phyloP scores from a whole-genome alignment of 2,888 invertebrate genomes.

The Dynastes maya region DNA sequence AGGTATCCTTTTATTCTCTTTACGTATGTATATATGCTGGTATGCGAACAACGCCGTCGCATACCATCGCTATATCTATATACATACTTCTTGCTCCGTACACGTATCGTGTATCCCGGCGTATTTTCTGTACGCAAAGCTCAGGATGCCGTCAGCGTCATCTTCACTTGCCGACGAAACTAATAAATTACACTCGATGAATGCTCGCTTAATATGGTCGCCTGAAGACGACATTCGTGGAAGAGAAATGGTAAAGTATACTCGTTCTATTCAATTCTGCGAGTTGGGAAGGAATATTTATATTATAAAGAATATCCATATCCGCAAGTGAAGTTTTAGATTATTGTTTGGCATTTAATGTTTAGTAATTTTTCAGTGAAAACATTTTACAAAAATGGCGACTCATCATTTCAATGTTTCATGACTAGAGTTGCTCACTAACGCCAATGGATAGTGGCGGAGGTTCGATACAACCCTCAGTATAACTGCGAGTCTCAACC shows the following conservation, averaged over 20 bases:
- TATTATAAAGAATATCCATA: not conserved
- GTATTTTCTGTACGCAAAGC: constrained; percentile 2
- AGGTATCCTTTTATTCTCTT: constrained; percentile 12
- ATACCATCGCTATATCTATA: constrained; percentile 3
- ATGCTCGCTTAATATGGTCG: constrained; percentile 25
- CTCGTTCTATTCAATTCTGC: constrained; percentile 7
- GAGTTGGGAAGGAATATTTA: not conserved
- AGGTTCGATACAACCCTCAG: too few relatives aligned
- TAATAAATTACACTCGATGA: constrained; percentile 18
- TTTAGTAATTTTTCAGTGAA: too few relatives aligned
- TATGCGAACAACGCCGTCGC: not conserved
- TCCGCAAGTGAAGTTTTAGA: too few relatives aligned
- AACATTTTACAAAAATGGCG: too few relatives aligned
- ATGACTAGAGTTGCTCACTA: too few relatives aligned
- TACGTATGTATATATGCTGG: not conserved
- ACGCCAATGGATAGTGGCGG: too few relatives aligned
- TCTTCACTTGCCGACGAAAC: not conserved
- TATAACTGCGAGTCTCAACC: too few relatives aligned
- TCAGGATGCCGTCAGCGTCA: constrained; percentile 5
- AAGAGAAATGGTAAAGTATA: constrained; percentile 8
- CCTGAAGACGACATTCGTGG: not conserved
- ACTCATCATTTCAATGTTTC: too few relatives aligned
- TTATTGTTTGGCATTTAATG: too few relatives aligned
- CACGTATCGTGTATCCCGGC: not conserved
- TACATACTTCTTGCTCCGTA: not conserved